Percentiles rank a stretch among this genome's conserved stretches.
Conservation (phyloP, 2,113 vertebrate species). For the human region GRCh38 chrX:72694501-72695000, state of each 20-base stretch:
- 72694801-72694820: slow-evolving; percentile 23
- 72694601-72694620: not conserved
- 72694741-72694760: not conserved
- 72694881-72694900: slow-evolving; percentile 32
- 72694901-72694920: slow-evolving; percentile 9
- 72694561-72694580: not conserved
- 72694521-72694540: slow-evolving; percentile 3
- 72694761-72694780: slow-evolving; percentile 41
- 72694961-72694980: slow-evolving; percentile 47
- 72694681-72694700: slow-evolving; percentile 50
- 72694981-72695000: not conserved
- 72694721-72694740: not conserved
- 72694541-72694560: not conserved
- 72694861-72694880: slow-evolving; percentile 10
- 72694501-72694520: not conserved
- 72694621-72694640: not conserved
- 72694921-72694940: not conserved
- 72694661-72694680: slow-evolving; percentile 23
- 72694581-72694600: slow-evolving; percentile 49
- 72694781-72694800: slow-evolving; percentile 5
- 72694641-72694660: not conserved
- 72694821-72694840: not conserved
- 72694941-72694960: not conserved
- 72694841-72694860: slow-evolving; percentile 38
- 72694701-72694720: not conserved